Conservation (phyloP, 2,797 vertebrate species). For the Lemur catta region DNA sequence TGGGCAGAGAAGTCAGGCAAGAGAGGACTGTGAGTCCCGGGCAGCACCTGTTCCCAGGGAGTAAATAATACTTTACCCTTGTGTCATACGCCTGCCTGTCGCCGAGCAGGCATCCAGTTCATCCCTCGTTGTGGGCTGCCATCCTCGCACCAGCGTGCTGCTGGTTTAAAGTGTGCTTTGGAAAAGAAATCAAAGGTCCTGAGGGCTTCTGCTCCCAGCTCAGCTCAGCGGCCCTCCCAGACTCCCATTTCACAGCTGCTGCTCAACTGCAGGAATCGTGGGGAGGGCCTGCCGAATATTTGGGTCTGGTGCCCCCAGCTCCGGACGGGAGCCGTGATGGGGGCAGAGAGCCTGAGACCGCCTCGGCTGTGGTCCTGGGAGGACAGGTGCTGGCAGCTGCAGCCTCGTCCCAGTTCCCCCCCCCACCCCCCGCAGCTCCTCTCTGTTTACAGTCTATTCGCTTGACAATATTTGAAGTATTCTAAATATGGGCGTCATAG, state of each 20-base stretch:
- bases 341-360: background rate
- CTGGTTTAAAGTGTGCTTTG: constrained; percentile 27
- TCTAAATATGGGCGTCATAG: constrained; percentile 28
- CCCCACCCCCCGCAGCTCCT: background rate
- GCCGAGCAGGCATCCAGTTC: background rate
- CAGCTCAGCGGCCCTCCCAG: background rate
- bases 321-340: background rate
- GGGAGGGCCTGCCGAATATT: background rate
- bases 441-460: constrained; percentile 62
- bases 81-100: constrained; percentile 53
- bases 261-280: background rate
- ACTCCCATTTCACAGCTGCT: constrained; percentile 50
- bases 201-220: constrained; percentile 17
- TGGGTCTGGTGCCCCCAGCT: background rate
- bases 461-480: constrained; percentile 62
- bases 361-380: background rate
- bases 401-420: background rate
- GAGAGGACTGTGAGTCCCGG: constrained; percentile 44
- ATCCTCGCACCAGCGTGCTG: background rate
- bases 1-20: constrained; percentile 37
- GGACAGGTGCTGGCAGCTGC: constrained; percentile 66
- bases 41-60: constrained; percentile 68
- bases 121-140: background rate
- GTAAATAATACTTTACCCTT: constrained; percentile 65
- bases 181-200: constrained; percentile 26